phyloP scores from a whole-genome alignment of 2,113 vertebrate species.

The Oryzias javanicus region DNA sequence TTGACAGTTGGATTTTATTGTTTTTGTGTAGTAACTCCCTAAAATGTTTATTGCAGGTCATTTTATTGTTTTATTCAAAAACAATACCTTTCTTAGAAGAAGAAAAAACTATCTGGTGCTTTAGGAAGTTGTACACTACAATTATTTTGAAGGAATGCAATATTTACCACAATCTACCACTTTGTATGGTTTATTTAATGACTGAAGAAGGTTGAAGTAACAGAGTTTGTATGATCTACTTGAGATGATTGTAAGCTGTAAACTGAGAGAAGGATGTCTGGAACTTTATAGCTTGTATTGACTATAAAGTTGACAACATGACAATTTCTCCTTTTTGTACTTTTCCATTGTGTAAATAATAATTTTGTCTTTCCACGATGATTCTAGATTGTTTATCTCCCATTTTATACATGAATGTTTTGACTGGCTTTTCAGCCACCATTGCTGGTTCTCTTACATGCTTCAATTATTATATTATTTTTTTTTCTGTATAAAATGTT shows the following conservation, averaged over 20 bases:
- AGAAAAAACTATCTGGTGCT: constrained; percentile 51
- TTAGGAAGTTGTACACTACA: constrained; percentile 66
- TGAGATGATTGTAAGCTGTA: constrained; percentile 69
- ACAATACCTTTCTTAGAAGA: constrained; percentile 37
- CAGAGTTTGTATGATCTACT: constrained; percentile 49
- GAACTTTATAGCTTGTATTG: constrained; percentile 59
- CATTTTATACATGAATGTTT: constrained; percentile 75
- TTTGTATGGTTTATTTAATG: constrained; percentile 72
- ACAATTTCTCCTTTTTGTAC: constrained; percentile 68
- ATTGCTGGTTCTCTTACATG: constrained; percentile 63
- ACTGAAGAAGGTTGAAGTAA: constrained; percentile 50
- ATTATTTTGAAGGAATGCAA: constrained; percentile 64
- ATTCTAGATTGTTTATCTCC: constrained; percentile 55
- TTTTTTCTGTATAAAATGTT: constrained; percentile 78
- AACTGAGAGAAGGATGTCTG: constrained; percentile 67
- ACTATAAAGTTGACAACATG: constrained; percentile 51
- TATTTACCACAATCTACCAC: constrained; percentile 66
- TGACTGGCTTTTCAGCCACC: constrained; percentile 52
- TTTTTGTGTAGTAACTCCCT: constrained; percentile 13
- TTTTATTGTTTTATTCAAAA: constrained; percentile 3
- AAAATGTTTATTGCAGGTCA: constrained; percentile 21
- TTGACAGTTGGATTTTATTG: constrained; percentile 21
- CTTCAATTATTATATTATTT: constrained; percentile 59
- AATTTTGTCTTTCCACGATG: constrained; percentile 59
- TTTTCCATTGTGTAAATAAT: constrained; percentile 63